Conservation (phyloP, 2,113 vertebrate species). For the Rhinogobius similis region DNA sequence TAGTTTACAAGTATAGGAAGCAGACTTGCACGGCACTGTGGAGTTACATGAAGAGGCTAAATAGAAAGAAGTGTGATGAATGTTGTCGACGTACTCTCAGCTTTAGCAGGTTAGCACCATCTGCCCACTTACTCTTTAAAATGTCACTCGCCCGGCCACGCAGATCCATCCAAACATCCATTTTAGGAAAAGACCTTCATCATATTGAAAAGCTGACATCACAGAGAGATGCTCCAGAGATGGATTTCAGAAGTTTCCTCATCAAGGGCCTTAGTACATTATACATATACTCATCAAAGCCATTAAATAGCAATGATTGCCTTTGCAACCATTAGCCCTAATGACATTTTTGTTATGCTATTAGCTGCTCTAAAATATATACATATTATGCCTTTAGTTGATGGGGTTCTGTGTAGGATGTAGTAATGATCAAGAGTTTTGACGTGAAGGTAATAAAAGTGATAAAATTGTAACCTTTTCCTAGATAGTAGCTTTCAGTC, state of each 20-base stretch:
- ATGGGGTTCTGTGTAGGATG: conserved; percentile 29
- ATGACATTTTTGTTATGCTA: conserved; percentile 51
- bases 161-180: conserved; percentile 23
- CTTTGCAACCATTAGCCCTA: conserved; percentile 54
- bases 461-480: conserved; percentile 52
- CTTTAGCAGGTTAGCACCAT: conserved; percentile 27
- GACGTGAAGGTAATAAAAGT: conserved; percentile 23
- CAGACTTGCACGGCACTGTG: conserved; percentile 22
- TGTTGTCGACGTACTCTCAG: conserved; percentile 20
- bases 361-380: conserved; percentile 42
- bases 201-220: conserved; percentile 9
- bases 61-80: conserved; percentile 46
- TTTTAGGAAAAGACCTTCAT: background rate
- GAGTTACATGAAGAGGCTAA: conserved; percentile 51
- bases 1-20: conserved; percentile 59
- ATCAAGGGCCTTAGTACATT: conserved; percentile 35
- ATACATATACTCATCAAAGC: conserved; percentile 47
- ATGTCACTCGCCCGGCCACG: background rate
- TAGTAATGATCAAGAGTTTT: conserved; percentile 15
- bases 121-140: conserved; percentile 28
- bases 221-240: conserved; percentile 11
- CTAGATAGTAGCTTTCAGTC: background rate
- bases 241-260: conserved; percentile 38
- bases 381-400: conserved; percentile 43
- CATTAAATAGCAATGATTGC: conserved; percentile 58